Evolutionary conservation across 2,888 invertebrate species (phyloP).

Genomic region (Sceliomorpha sp.): DNA sequence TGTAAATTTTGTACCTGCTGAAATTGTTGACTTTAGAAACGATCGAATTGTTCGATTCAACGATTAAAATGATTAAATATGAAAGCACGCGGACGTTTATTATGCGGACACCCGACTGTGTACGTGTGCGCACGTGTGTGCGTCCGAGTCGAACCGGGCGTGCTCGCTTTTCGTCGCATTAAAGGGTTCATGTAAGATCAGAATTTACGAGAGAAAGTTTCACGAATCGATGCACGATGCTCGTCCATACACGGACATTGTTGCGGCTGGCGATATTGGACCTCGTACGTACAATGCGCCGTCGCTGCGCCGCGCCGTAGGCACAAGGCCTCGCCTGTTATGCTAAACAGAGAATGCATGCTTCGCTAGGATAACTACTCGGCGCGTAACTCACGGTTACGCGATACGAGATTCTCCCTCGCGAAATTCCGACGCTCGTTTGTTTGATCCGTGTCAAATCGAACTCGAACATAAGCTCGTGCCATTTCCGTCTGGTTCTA

Average conservation of each 20-base stretch:
- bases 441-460: conserved; percentile 4
- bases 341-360: conserved; percentile 52
- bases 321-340: conserved; percentile 65
- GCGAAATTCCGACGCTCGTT: conserved; percentile 19
- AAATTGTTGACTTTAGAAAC: no score
- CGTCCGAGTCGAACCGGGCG: conserved; percentile 39
- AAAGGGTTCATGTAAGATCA: conserved; percentile 50
- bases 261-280: conserved; percentile 40
- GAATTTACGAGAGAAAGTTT: conserved; percentile 56
- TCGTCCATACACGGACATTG: conserved; percentile 52
- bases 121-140: conserved; percentile 21
- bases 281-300: conserved; percentile 31
- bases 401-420: conserved; percentile 24
- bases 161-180: conserved; percentile 55
- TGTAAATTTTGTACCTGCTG: no score
- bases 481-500: no score
- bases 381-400: conserved; percentile 32
- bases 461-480: no score
- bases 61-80: no score
- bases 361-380: conserved; percentile 39
- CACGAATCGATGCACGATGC: conserved; percentile 51
- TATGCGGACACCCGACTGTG: not conserved
- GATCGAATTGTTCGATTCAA: no score
- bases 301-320: conserved; percentile 18
- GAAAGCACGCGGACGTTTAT: no score